A percentile compares a stretch with the other conserved stretches of the same genome.
Evolutionary conservation across 2,113 vertebrate species (phyloP).

Genomic region (Dinomys branickii): DNA sequence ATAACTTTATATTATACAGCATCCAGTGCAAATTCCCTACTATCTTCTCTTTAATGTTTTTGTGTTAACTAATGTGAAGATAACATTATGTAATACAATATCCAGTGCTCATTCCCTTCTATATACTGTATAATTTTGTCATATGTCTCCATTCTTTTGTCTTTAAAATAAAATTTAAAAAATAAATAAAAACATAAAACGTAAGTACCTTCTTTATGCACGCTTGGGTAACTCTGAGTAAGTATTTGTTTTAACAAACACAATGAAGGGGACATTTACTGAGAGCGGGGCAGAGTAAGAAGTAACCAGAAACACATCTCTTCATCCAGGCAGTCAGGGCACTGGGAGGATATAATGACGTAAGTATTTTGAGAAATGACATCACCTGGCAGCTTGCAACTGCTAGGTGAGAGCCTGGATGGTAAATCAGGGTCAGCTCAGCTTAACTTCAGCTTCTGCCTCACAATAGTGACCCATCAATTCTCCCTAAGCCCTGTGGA

Average conservation of each 20-base stretch:
- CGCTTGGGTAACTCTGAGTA: neutral
- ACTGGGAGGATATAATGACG: neutral
- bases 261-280: neutral
- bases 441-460: neutral
- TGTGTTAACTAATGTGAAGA: too few relatives aligned
- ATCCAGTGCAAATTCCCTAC: too few relatives aligned
- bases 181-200: too few relatives aligned
- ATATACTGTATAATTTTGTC: too few relatives aligned
- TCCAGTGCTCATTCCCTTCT: too few relatives aligned
- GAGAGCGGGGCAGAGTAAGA: neutral
- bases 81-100: too few relatives aligned
- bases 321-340: neutral
- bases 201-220: neutral
- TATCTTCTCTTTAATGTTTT: too few relatives aligned
- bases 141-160: too few relatives aligned
- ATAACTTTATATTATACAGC: too few relatives aligned
- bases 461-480: too few relatives aligned
- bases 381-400: neutral
- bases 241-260: neutral
- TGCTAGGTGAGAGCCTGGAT: neutral
- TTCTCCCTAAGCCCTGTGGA: neutral
- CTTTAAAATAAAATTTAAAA: too few relatives aligned
- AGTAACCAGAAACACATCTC: neutral
- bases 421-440: neutral
- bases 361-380: neutral